Evolutionary conservation across 2,113 vertebrate species (phyloP).

Genomic region (Rhinichthys klamathensis): DNA sequence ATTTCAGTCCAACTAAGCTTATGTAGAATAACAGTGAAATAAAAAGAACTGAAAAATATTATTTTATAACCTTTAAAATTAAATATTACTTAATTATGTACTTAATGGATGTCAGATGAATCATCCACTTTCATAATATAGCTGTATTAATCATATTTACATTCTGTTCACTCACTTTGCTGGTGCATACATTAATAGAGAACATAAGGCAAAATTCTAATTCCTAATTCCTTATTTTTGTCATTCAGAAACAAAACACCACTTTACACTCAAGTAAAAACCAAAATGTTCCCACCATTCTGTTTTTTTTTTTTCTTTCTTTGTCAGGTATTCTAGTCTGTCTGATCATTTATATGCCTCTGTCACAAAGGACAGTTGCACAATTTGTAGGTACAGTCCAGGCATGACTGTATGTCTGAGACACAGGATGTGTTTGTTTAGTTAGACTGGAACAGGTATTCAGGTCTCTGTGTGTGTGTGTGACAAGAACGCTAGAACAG

Average conservation of each 20-base stretch:
- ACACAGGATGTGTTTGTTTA: slow-evolving; percentile 18
- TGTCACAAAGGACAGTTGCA: slow-evolving; percentile 4
- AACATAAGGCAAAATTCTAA: slow-evolving; percentile 76
- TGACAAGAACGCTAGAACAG: slow-evolving; percentile 80
- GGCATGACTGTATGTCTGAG: slow-evolving; percentile 19
- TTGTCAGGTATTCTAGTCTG: slow-evolving; percentile 11
- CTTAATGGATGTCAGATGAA: neutral
- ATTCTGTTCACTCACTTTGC: slow-evolving; percentile 76
- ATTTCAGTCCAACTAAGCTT: slow-evolving; percentile 25
- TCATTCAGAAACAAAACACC: slow-evolving; percentile 22
- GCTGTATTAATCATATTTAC: slow-evolving; percentile 69
- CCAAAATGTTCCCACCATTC: neutral
- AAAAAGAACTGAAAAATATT: slow-evolving; percentile 26
- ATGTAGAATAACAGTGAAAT: slow-evolving; percentile 24
- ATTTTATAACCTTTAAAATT: neutral
- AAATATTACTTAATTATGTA: slow-evolving; percentile 20
- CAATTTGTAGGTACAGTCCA: slow-evolving; percentile 5
- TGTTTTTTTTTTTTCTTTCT: neutral
- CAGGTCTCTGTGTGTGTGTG: neutral
- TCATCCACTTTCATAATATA: slow-evolving; percentile 16
- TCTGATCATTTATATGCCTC: slow-evolving; percentile 29
- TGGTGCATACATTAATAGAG: slow-evolving; percentile 72
- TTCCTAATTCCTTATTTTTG: slow-evolving; percentile 53
- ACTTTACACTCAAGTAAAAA: slow-evolving; percentile 35
- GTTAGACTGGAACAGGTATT: slow-evolving; percentile 25